Conservation (phyloP, 2,888 invertebrate genomes). For the Thecocarcelia acutangulata region DNA sequence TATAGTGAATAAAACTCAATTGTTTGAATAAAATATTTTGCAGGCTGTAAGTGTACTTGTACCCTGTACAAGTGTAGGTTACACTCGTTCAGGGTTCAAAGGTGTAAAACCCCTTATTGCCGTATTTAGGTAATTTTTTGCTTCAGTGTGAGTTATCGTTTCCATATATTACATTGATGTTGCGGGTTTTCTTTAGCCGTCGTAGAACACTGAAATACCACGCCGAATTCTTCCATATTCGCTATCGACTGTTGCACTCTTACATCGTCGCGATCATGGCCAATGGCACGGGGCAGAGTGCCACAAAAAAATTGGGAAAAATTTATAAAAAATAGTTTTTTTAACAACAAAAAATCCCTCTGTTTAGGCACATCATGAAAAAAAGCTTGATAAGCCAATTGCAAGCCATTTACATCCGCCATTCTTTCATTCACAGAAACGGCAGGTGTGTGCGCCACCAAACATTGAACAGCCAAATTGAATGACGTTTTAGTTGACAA, state of each 20-base stretch:
- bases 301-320: constrained; percentile 78
- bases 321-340: constrained; percentile 73
- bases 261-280: constrained; percentile 75
- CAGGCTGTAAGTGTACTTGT: too few relatives aligned
- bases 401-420: constrained; percentile 76
- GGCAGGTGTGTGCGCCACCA: constrained; percentile 51
- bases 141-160: background rate
- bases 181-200: constrained; percentile 19
- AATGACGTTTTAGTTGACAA: constrained; percentile 60
- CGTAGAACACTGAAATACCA: constrained; percentile 71
- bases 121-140: too few relatives aligned
- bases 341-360: constrained; percentile 42
- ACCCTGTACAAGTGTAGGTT: too few relatives aligned
- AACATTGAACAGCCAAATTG: constrained; percentile 37
- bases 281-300: constrained; percentile 73
- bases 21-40: too few relatives aligned
- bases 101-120: too few relatives aligned
- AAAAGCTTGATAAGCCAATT: constrained; percentile 75
- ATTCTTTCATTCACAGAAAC: constrained; percentile 74
- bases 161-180: constrained; percentile 64
- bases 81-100: too few relatives aligned
- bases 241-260: constrained; percentile 73
- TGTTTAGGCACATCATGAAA: constrained; percentile 19
- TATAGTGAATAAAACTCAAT: too few relatives aligned
- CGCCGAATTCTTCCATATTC: constrained; percentile 74